Base-by-base conservation (phyloP, 1,140 invertebrate species). In the Magallana gigas region DNA sequence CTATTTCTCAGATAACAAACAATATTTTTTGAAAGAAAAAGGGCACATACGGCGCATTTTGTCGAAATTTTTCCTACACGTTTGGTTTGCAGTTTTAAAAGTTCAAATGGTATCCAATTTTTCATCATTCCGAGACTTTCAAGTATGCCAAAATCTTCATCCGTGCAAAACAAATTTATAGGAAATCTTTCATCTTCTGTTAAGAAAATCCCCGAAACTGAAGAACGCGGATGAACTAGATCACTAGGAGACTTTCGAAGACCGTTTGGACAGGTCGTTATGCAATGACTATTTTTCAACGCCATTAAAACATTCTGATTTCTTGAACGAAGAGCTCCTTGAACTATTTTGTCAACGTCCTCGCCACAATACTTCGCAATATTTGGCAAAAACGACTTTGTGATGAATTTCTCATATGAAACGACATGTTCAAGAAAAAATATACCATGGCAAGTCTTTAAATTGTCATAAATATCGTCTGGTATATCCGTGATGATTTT, bases 61-160 rank as follows among this genome's bases (percentile, higher is more conserved):
- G 83, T 7, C 1, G 29, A 60, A 62, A 89, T 6, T 7, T 57
- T 57, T 48, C 16, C 5, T 23, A 90, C 81, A 57, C 85, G 85
- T n/a, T 62, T 62, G 9, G 85, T 60, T 57, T 89, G 85, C n/a
- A 88, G 76, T 76, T 85, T 12, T 12, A 91, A 23, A 68, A 87
- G 58, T 14, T 91, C 71, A 23, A 82, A 82, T 12, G 68, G 57
- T 60, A 92, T 18, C 14, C 81, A 64, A 60, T 89, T 62, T 83
- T 29, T 88, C 18, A 86, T 85, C 89, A 92, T 90, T 23, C 90
- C 90, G 12, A 91, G 68, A 1, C 71, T 16, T 9, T 18, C 8
- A 9, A 92, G 59, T 23, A 18, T 14, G 48, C 62, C 48, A 14
- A 90, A n/a, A 8, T n/a, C 36, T 4, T 80, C 29, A 0, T 84